Base-by-base conservation (phyloP, 2,797 vertebrate species). In the Fundulus diaphanus region DNA sequence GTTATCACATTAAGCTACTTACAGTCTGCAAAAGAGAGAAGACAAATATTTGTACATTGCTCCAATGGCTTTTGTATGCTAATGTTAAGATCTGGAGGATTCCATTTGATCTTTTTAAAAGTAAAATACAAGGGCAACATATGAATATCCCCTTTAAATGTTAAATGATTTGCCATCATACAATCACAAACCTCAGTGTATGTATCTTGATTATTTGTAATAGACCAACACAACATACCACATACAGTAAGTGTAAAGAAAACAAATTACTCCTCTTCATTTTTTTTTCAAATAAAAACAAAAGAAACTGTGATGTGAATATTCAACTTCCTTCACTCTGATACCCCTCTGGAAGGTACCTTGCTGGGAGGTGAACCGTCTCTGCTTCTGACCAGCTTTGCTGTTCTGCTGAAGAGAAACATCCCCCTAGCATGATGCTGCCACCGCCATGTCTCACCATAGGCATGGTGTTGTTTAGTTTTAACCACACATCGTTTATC, bases 1-100 rank as follows among this genome's bases (percentile, higher is more conserved):
- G 70, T 90, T 77, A 72, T 73, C 56, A 66, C 66, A 49, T 81
- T 73, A 71, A 81, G 31, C 0, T 31, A 81, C 72, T 73, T 79
- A 73, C 35, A 76, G 54, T 48, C 29, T 74, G 40, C 48, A 76
- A 37, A 81, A 78, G 20, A 51, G 15, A 77, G 42, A 81, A 66
- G 44, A 77, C 72, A 57, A 85, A 75, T 85, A 85, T 83, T 40
- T 78, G 44, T 61, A 27, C 27, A 49, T 33, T 54, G 35, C 61
- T 56, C 15, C 59, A 65, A 63, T 65, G 33, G 31, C 56, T 61
- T 42, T n/a, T 51, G 15, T 31, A 35, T 40, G 7, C 20, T 52
- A 54, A 46, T 52, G 54, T 24, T 35, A 44, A 67, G 44, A 78
- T 70, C n/a, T 22, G 1, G 6, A 27, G 44, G 44, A 13, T 35